Conservation (phyloP, 1,140 invertebrate genomes). For the Rhysida immarginata region DNA sequence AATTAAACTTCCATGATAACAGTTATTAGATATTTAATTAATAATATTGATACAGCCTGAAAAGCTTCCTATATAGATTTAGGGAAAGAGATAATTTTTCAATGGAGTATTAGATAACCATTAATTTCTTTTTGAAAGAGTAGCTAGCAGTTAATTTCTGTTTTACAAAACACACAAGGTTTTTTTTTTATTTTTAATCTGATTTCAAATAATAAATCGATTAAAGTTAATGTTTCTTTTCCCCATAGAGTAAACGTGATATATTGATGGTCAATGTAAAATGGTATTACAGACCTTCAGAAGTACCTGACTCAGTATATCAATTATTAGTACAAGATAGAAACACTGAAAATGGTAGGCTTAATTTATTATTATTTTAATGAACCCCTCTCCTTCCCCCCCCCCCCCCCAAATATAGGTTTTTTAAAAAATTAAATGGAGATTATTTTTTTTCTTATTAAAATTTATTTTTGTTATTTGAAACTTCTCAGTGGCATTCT, state of each 20-base stretch:
- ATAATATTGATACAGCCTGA: no score
- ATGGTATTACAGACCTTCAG: slow-evolving; percentile 35
- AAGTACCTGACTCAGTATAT: slow-evolving; percentile 37
- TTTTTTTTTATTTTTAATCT: neutral
- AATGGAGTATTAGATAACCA: neutral
- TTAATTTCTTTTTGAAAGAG: neutral
- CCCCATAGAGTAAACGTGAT: slow-evolving; percentile 33
- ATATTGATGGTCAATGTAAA: slow-evolving; percentile 36
- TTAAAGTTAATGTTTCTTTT: slow-evolving; percentile 9
- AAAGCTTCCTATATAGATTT: neutral
- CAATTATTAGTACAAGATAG: slow-evolving; percentile 37
- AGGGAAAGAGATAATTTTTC: neutral
- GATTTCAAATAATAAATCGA: neutral
- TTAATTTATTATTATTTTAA: no score
- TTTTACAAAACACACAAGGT: neutral
- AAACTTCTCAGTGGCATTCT: no score
- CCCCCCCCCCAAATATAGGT: no score
- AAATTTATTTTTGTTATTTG: no score
- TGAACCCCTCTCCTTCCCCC: no score
- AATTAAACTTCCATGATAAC: no score
- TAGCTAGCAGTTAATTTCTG: neutral
- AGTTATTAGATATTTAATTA: no score
- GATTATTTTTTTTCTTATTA: no score
- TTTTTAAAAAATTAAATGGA: no score
- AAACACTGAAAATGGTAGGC: slow-evolving; percentile 23